Evolutionary conservation across 2,888 invertebrate genomes (phyloP).

Genomic region (Amiota communis): DNA sequence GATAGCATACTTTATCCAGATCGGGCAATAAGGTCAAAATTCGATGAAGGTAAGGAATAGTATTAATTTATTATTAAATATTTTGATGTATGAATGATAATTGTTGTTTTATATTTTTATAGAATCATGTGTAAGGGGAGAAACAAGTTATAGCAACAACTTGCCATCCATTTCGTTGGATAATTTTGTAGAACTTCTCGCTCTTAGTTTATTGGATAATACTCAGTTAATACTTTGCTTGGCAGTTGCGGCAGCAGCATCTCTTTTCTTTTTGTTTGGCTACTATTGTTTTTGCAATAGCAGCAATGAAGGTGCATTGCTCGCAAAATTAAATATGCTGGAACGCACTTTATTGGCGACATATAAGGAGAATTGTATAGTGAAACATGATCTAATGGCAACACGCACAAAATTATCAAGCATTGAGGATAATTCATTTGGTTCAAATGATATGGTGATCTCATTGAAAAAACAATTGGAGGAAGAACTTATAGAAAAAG

Average conservation of each 20-base stretch:
- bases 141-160: not conserved
- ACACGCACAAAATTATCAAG: constrained; percentile 78
- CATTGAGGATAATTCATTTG: constrained; percentile 82
- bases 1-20: constrained; percentile 61
- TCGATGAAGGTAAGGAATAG: constrained; percentile 12
- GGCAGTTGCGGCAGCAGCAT: constrained; percentile 80
- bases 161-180: constrained; percentile 48
- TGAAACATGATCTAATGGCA: constrained; percentile 78
- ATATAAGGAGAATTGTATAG: constrained; percentile 79
- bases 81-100: not conserved
- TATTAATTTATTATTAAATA: too few relatives aligned
- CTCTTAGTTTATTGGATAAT: constrained; percentile 63
- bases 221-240: constrained; percentile 77
- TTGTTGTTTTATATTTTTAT: not conserved
- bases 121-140: not conserved
- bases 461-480: constrained; percentile 80
- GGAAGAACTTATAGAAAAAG: constrained; percentile 73
- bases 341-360: constrained; percentile 78
- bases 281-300: constrained; percentile 86
- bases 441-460: constrained; percentile 82
- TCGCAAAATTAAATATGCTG: constrained; percentile 80
- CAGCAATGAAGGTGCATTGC: constrained; percentile 80
- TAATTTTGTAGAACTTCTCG: constrained; percentile 58
- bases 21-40: not conserved
- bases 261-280: constrained; percentile 82